Percentiles rank a stretch among this genome's conserved stretches.
These are phyloP conservation scores for Augiades crinisus DNA, from an alignment of 2,888 invertebrate genomes.

Conservation along the genomic window DNA sequence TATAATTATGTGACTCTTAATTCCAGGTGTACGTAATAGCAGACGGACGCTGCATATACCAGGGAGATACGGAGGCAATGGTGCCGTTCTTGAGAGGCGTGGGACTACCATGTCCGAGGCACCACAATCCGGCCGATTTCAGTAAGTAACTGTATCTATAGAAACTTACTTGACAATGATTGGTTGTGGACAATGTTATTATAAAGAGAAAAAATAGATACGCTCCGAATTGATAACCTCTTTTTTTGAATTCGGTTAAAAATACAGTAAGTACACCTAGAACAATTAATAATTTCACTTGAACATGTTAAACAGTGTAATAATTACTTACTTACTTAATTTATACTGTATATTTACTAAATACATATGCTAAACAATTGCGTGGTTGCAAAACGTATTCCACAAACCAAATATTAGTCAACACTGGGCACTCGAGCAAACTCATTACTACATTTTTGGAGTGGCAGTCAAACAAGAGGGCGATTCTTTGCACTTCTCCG, in stretches of 20 bases:
- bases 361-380: no score
- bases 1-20: no score
- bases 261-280: no score
- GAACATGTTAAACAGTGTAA: no score
- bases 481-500: not conserved
- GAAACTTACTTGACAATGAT: no score
- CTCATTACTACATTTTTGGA: slow-evolving; percentile 8
- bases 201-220: no score
- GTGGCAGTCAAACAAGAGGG: slow-evolving; percentile 3
- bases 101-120: slow-evolving; percentile 82
- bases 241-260: no score
- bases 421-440: slow-evolving; percentile 6
- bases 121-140: slow-evolving; percentile 87
- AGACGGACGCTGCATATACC: slow-evolving; percentile 84
- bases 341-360: no score
- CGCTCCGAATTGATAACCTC: no score
- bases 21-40: slow-evolving; percentile 83
- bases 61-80: slow-evolving; percentile 82
- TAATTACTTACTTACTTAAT: no score
- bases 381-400: slow-evolving; percentile 1
- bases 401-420: slow-evolving; percentile 16
- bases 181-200: no score
- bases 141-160: slow-evolving; percentile 64
- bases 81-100: slow-evolving; percentile 81
- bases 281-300: no score